These are phyloP conservation scores for Enoplosus armatus DNA, from an alignment of 2,797 vertebrate species.

Conservation along the genomic window DNA sequence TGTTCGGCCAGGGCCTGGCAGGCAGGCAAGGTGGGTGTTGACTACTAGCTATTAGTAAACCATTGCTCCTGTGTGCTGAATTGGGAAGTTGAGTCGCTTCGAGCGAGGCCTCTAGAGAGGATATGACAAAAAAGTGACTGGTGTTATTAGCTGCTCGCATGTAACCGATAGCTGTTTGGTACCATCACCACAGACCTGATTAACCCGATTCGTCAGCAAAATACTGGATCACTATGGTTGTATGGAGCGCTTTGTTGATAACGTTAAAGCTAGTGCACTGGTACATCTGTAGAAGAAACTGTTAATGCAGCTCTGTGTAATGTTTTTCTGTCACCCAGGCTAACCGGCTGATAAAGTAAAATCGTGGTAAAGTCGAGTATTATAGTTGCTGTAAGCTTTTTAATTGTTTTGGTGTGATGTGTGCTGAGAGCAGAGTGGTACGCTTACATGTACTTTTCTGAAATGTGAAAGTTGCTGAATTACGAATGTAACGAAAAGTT, in stretches of 20 bases:
- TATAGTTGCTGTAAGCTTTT: neutral
- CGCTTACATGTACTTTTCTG: neutral
- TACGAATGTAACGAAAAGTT: no score
- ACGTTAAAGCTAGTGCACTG: neutral
- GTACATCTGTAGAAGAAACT: neutral
- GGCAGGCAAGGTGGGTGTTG: slow-evolving; percentile 49
- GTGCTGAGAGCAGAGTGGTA: neutral
- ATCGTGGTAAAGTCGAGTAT: neutral
- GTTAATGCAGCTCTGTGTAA: neutral
- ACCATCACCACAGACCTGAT: slow-evolving; percentile 7
- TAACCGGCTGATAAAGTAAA: neutral
- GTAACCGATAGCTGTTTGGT: slow-evolving; percentile 9
- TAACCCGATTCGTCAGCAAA: slow-evolving; percentile 62
- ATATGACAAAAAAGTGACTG: slow-evolving; percentile 65
- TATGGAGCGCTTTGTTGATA: slow-evolving; percentile 38
- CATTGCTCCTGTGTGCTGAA: slow-evolving; percentile 53
- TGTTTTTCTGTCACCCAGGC: neutral
- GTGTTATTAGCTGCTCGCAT: slow-evolving; percentile 59
- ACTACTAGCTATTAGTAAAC: slow-evolving; percentile 58
- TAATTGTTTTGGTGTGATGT: neutral
- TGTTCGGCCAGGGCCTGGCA: slow-evolving; percentile 56
- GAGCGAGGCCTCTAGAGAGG: slow-evolving; percentile 55
- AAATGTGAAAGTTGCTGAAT: neutral
- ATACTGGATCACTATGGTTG: slow-evolving; percentile 12
- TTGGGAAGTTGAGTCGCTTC: slow-evolving; percentile 75